Conservation (phyloP, 35 echinoderm and acorn worm genomes). For the Ophioderma brevispina region DNA sequence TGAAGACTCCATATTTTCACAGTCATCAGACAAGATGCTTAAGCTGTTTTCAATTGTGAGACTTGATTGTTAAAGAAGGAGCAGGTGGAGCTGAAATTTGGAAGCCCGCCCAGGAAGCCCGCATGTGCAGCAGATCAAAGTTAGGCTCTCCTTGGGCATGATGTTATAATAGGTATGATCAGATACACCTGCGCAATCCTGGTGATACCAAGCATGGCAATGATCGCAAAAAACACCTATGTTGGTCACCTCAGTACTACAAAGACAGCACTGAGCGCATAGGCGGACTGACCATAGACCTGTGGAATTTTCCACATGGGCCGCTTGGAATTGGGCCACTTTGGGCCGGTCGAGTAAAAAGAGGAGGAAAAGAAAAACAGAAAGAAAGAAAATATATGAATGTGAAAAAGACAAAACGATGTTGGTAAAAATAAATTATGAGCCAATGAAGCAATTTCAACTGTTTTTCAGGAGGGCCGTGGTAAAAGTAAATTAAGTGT, state of each 20-base stretch:
- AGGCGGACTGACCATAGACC: too few relatives aligned
- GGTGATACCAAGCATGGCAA: constrained; percentile 53
- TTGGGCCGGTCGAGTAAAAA: too few relatives aligned
- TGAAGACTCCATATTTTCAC: background rate
- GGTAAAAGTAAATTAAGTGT: too few relatives aligned
- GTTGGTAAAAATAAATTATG: too few relatives aligned
- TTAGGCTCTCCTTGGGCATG: background rate
- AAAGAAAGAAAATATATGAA: too few relatives aligned
- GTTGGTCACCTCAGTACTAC: constrained; percentile 21
- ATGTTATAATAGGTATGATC: background rate
- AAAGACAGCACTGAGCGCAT: constrained; percentile 46
- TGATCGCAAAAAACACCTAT: constrained; percentile 48
- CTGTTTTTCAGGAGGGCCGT: too few relatives aligned
- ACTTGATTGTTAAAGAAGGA: background rate
- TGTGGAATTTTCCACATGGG: too few relatives aligned
- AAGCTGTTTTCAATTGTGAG: background rate
- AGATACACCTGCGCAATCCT: constrained; percentile 31
- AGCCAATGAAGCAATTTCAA: too few relatives aligned
- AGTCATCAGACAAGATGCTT: background rate
- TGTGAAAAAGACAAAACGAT: too few relatives aligned
- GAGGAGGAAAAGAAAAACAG: too few relatives aligned
- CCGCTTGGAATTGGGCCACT: too few relatives aligned
- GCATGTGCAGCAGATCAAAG: constrained; percentile 49
- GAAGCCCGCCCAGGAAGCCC: constrained; percentile 23
- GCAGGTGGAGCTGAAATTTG: background rate